Evolutionary conservation across 35 echinoderm and acorn worm species (phyloP), one percentile per base, ranked within the genome.

Genomic region (Stichopus chloronotus): DNA sequence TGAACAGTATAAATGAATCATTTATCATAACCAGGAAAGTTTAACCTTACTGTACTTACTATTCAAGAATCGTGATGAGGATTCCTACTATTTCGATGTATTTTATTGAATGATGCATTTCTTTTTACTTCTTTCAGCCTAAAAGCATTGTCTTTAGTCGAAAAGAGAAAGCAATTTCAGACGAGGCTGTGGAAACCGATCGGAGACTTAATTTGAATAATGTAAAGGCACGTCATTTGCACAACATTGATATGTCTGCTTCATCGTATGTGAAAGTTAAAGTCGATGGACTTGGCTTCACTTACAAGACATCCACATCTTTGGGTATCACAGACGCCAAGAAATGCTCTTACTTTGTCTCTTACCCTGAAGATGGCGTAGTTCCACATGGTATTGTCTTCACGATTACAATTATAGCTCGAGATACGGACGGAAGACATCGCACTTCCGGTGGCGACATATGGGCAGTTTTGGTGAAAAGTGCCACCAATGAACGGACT

Each of bases 271-370:
- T 20, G 69, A 22, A 19, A 74, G 13, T 74, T 74, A 74, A 74
- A 74, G 80, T 83, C 5, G 24, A 57, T 83, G 80, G 80, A 3
- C 24, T 83, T 9, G 80, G 80, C 7, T 57, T n/a, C 11, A 83
- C 80, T 8, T 83, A 83, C 1, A 52, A 83, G 52, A 6, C 14
- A 43, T 14, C 25, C 24, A 83, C 52, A 9, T 83, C 80, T 55
- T 14, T 83, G 24, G 80, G 80, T 17, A 83, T 83, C 2, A 83
- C 80, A 83, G 80, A 83, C 25, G 43, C 80, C 80, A 83, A 4
- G 9, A 83, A 2, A 57, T 14, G 80, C 52, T 53, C 43, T 9
- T 83, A 83, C 24, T 83, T 9, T 55, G 19, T 83, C 16, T 55
- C 52, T 57, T 52, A 83, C 19, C 80, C 80, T 43, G 22, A 53